Evolutionary conservation across 2,888 invertebrate genomes (phyloP).

Genomic region (Drosophila paucipuncta): DNA sequence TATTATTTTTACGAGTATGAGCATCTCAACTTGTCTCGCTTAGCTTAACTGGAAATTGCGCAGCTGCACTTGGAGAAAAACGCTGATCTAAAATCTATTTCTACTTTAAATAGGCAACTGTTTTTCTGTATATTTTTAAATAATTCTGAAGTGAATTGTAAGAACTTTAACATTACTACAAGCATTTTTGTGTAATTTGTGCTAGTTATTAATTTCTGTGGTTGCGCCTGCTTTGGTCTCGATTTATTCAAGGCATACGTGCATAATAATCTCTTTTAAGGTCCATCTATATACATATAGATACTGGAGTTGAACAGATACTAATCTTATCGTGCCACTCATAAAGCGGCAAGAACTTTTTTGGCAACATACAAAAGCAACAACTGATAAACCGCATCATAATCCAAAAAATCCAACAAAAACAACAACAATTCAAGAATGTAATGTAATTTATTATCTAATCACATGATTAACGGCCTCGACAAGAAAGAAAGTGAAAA

Average conservation of each 20-base stretch:
- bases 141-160: background rate
- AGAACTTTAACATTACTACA: background rate
- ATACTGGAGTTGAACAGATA: constrained; percentile 17
- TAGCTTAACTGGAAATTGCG: constrained; percentile 35
- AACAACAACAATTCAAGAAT: constrained; percentile 28
- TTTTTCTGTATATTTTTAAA: background rate
- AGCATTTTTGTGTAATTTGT: background rate
- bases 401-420: constrained; percentile 30
- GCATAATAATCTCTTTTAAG: constrained; percentile 26
- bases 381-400: constrained; percentile 56
- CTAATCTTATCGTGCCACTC: constrained; percentile 47
- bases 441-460: constrained; percentile 60
- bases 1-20: constrained; percentile 15
- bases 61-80: background rate
- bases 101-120: background rate
- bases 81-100: background rate
- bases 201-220: background rate
- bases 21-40: constrained; percentile 23
- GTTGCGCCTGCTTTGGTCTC: background rate
- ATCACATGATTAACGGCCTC: constrained; percentile 63
- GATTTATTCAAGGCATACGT: background rate
- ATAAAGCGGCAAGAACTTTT: constrained; percentile 26
- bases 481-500: constrained; percentile 57
- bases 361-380: constrained; percentile 28
- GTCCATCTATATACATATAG: constrained; percentile 10